A percentile compares a stretch with the other conserved stretches of the same genome.
phyloP scores from a whole-genome alignment of 2,797 vertebrate genomes.

The Decapterus maruadsi region DNA sequence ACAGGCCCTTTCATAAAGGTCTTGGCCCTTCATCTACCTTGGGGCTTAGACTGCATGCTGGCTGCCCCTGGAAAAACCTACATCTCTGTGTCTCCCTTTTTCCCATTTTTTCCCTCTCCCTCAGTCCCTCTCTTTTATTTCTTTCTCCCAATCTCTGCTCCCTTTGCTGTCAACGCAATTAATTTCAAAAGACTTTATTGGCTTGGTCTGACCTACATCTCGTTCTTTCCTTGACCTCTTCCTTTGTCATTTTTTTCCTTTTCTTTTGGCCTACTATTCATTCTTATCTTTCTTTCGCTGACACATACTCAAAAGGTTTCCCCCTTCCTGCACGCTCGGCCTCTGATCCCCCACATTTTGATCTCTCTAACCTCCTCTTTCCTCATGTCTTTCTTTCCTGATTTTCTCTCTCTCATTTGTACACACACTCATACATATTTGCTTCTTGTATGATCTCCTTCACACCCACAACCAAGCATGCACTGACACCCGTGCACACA shows the following conservation, averaged over 20 bases:
- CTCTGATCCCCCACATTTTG: conserved; percentile 30
- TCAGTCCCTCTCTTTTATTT: conserved; percentile 23
- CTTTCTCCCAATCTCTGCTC: conserved; percentile 16
- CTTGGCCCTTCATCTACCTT: conserved; percentile 74
- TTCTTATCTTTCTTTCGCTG: neutral
- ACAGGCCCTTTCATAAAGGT: conserved; percentile 81
- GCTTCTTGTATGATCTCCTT: conserved; percentile 32
- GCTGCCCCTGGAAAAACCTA: conserved; percentile 85
- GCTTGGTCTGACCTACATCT: conserved; percentile 23
- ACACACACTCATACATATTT: conserved; percentile 53
- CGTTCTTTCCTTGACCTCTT: conserved; percentile 23
- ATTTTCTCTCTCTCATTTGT: conserved; percentile 1
- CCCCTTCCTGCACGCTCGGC: neutral
- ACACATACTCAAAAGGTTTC: neutral
- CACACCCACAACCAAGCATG: conserved; percentile 26
- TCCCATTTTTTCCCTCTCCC: neutral
- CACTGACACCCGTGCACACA: conserved; percentile 31
- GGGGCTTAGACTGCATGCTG: conserved; percentile 74
- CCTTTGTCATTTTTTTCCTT: conserved; percentile 9
- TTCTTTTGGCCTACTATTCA: conserved; percentile 16
- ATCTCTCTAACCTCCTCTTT: conserved; percentile 34
- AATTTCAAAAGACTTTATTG: conserved; percentile 47
- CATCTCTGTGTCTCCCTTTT: conserved; percentile 37
- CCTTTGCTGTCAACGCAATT: conserved; percentile 55
- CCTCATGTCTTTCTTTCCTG: neutral